Percentiles rank a stretch among this genome's conserved stretches.
These are phyloP conservation scores for Falco rusticolus DNA, from an alignment of 2,797 vertebrate genomes.

Conservation along the genomic window DNA sequence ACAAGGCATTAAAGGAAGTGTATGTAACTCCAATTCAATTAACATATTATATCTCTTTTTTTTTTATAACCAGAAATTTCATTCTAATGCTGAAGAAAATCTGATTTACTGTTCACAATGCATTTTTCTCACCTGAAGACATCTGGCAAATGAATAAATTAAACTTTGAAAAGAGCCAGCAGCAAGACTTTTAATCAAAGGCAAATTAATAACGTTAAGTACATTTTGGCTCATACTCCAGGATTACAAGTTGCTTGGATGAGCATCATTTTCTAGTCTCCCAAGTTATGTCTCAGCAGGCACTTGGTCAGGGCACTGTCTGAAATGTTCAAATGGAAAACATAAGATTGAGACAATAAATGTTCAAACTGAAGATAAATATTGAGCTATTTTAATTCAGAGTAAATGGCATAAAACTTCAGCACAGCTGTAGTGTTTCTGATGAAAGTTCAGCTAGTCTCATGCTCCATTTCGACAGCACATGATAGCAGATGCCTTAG, in stretches of 20 bases:
- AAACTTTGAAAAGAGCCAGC: neutral
- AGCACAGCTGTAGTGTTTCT: neutral
- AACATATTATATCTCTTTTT: neutral
- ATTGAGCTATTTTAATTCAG: neutral
- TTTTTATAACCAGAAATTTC: neutral
- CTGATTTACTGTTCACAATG: neutral
- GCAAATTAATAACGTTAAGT: neutral
- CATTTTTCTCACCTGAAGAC: slow-evolving; percentile 18
- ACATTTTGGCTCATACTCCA: neutral
- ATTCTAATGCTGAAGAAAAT: neutral
- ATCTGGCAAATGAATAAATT: neutral
- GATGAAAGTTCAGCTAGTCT: neutral
- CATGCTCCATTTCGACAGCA: neutral
- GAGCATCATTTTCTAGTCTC: neutral
- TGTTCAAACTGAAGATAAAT: neutral
- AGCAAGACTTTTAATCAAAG: neutral
- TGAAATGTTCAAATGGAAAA: neutral
- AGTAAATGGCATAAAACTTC: neutral
- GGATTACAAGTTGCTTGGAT: neutral
- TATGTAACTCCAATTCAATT: neutral
- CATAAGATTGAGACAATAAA: neutral
- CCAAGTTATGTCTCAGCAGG: neutral
- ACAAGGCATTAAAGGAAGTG: neutral
- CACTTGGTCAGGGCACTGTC: neutral
- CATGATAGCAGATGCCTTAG: neutral